Evolutionary conservation across 2,888 invertebrate species (phyloP), one percentile per base, ranked within the genome.

Genomic region (Tachina lurida): DNA sequence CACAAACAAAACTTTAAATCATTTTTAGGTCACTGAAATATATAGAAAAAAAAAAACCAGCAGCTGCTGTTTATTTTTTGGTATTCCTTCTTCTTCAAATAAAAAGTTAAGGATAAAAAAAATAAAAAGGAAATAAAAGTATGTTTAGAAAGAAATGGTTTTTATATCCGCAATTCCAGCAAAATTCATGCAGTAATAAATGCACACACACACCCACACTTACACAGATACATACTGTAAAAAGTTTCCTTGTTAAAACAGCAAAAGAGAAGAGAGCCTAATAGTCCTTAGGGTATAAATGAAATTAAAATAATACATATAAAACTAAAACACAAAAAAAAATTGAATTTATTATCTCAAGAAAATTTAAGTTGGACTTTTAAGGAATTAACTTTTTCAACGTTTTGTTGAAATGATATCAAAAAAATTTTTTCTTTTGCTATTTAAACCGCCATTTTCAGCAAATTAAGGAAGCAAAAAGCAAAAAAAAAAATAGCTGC

Each of bases 51-150:
- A 62, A 13, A 7, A 31, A 31, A 5, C 7, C 31, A 79, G 54
- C 73, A 80, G 80, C 58, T 73, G 73, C 39, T 73, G 65, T 80
- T 68, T 68, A 22, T 17, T 77, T 43, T 65, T 39, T 10, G 60
- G 31, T 31, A 31, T 31, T 31, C 31, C 2, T 39, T 60, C 41
- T n/a, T 41, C n/a, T 39, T 60, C 1, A n/a, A 60, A 1, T n/a
- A 39, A 8, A 41, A 60, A n/a, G 10, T 10, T 41, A n/a, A 60
- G 10, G n/a, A 10, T 52, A 39, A 54, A 31, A n/a, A 8, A 45
- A 31, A 65, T 56, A 54, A 39, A 22, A n/a, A 41, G 7, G 13
- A 70, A 13, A 54, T 8, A 15, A 31, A 31, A 31, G 31, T 31
- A 31, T 31, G 31, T 31, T 31, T 41, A 52, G 7, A 56, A 12